Base-by-base conservation (phyloP, 2,888 invertebrate genomes). In the Anaspis maculata region DNA sequence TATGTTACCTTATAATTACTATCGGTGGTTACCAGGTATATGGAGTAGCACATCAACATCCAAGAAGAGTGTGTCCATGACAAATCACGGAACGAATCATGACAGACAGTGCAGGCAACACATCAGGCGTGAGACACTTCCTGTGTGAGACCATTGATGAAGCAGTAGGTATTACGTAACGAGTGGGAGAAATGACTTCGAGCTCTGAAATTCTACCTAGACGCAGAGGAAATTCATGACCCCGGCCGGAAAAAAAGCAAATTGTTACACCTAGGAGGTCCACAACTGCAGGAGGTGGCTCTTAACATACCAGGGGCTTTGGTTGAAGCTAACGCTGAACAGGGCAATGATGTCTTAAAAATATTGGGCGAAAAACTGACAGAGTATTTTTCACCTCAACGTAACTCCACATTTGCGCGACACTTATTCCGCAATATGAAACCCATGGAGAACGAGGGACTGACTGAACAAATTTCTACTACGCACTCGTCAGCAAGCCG, bases 371-470 rank as follows among this genome's bases (percentile, higher is more conserved):
- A 51, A 9, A 42, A 45, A 36, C 37, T 55, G 13, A 37, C 38
- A 16, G 41, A 47, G n/a, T 46, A 54, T 37, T 56, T 56, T 32
- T 52, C 50, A 15, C 56, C 51, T 1, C 40, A 44, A 30, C 49
- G 48, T 38, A 54, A 54, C 34, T 52, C 50, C 15, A 45, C 48
- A 12, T 57, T 53, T 41, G 54, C 57, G 43, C 33, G 57, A 28
- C 52, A 61, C 36, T 31, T 52, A 3, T 27, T 27, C 13, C 35
- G 46, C 25, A 34, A 31, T 15, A 36, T 59, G 15, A 50, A 47
- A 39, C 49, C 46, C 28, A n/a, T n/a, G n/a, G 48, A 46, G 28
- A 10, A 24, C 12, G 39, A 42, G 10, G 48, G 37, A 11, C 56
- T 57, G 37, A 48, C 32, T 61, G 22, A 45, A 47, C 13, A 51